Base-by-base conservation (phyloP, 1,140 invertebrate genomes). In the Globodera ellingtonae region DNA sequence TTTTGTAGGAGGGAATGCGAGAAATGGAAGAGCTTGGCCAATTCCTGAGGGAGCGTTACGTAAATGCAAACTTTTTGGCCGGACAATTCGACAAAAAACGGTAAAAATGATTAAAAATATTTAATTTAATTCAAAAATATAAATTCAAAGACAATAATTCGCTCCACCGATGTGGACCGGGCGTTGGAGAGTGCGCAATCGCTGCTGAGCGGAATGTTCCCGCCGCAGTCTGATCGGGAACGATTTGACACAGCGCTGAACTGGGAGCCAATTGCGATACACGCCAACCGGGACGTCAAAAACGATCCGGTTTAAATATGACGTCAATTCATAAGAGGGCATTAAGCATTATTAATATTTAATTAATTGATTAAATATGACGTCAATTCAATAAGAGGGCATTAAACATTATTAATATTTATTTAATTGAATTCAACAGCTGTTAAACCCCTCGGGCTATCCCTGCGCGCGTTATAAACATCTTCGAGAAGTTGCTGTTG, bases 231-330 rank as follows among this genome's bases (percentile, higher is more conserved):
- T 15, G 46, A 44, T 0, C 15, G 65, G 8, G 82, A 82, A 3
- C 44, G n/a, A 35, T 82, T 82, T 46, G 82, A 84, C 44, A 8
- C 21, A 9, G 21, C 46, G 6, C 75, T 84, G 66, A 47, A 56
- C 52, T 83, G 82, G 83, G 81, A 82, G 50, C 83, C 82, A 50
- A 83, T 83, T 21, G 66, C 83, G 47, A 59, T 78, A 9, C 85
- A 73, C 67, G 67, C 69, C 52, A 78, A 65, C 35, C n/a, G 48
- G 47, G 15, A 47, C 59, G 56, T 48, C 18, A 35, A 50, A 6
- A n/a, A 24, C 47, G 79, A 81, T 13, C 59, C 79, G 77, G 79
- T 79, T 47, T 35, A 70, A 8, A 7, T 10, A 52, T 24, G 24
- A 24, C 24, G 24, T 24, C 24, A 24, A 0, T 24, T 24, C 24